Percentiles rank a stretch among this genome's conserved stretches.
Evolutionary conservation across 2,113 vertebrate genomes (phyloP).

Genomic region (Andinoacara biseriatus): DNA sequence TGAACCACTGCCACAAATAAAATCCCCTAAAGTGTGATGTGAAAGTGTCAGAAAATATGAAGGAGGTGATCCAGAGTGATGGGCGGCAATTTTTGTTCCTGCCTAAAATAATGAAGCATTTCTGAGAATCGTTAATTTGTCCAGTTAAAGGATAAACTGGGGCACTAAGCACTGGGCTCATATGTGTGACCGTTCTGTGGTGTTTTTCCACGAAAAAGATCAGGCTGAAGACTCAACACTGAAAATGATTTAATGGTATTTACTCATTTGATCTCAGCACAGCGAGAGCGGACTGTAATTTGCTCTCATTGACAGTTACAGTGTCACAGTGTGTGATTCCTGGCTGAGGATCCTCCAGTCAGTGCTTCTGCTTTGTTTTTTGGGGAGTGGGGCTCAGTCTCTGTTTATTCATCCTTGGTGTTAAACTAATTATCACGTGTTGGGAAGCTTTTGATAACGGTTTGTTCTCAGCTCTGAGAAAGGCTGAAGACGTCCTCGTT

Average conservation of each 20-base stretch:
- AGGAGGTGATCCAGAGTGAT: not conserved
- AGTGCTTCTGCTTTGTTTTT: not conserved
- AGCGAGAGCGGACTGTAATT: not conserved
- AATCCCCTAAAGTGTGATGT: accelerated
- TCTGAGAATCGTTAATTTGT: not conserved
- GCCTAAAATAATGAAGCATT: not conserved
- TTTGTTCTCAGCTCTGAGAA: not conserved
- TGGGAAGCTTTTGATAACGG: not conserved
- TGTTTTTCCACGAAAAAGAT: not conserved
- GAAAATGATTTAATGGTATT: not conserved
- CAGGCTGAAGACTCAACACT: not conserved
- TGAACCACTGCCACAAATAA: not conserved
- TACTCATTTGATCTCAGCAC: not conserved
- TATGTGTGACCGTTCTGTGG: not conserved
- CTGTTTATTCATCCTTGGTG: accelerated
- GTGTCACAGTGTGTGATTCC: not conserved
- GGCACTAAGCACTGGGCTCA: not conserved
- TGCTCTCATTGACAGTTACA: not conserved
- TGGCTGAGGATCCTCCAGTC: not conserved
- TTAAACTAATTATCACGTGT: not conserved
- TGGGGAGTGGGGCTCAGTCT: not conserved
- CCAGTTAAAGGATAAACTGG: not conserved
- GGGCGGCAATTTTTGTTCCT: not conserved
- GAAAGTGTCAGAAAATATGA: not conserved
- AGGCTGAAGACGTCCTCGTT: not conserved